These are phyloP conservation scores for Acleris cristana DNA, from an alignment of 2,888 invertebrate species.

Conservation along the genomic window DNA sequence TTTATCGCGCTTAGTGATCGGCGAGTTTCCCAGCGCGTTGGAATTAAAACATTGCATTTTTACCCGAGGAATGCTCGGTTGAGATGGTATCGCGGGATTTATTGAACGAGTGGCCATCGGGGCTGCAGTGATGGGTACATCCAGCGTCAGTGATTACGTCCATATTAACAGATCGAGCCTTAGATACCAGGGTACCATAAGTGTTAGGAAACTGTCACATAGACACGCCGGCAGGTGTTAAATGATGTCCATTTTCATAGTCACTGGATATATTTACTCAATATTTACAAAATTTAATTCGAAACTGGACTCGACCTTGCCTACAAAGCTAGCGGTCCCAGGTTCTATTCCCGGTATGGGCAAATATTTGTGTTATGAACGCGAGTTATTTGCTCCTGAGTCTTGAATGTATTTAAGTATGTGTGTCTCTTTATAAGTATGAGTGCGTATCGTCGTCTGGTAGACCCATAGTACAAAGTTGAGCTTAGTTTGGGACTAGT, in stretches of 20 bases:
- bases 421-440: too few relatives aligned
- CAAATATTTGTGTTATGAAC: too few relatives aligned
- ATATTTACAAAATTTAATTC: neutral
- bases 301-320: too few relatives aligned
- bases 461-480: too few relatives aligned
- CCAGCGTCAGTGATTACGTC: conserved; percentile 20
- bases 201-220: conserved; percentile 21
- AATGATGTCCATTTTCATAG: neutral
- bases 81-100: conserved; percentile 62
- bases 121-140: conserved; percentile 25
- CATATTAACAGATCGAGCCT: conserved; percentile 19
- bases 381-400: too few relatives aligned
- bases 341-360: too few relatives aligned
- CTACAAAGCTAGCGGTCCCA: too few relatives aligned
- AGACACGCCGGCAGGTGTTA: conserved; percentile 7
- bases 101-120: conserved; percentile 24
- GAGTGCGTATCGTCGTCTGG: too few relatives aligned
- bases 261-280: neutral
- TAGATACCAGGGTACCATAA: conserved; percentile 17
- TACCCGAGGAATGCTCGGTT: conserved; percentile 44
- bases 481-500: too few relatives aligned
- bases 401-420: too few relatives aligned
- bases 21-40: conserved; percentile 57
- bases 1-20: conserved; percentile 57
- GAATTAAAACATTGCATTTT: conserved; percentile 81